These are phyloP conservation scores for Mustelus asterias DNA, from an alignment of 2,113 vertebrate genomes.

Conservation along the genomic window DNA sequence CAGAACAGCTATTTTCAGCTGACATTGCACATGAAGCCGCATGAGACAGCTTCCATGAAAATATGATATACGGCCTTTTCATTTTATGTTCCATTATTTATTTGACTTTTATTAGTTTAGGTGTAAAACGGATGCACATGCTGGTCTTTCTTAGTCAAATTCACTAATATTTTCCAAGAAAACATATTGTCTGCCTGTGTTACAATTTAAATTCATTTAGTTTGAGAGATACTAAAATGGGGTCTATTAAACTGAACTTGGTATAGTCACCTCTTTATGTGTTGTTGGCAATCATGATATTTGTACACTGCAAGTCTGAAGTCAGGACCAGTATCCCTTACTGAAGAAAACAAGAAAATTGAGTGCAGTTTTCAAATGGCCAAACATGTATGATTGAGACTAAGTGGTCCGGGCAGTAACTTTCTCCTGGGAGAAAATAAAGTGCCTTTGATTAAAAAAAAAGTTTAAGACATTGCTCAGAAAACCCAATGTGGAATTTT, in stretches of 20 bases:
- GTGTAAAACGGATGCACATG: not conserved
- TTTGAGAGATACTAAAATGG: not conserved
- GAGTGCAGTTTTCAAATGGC: not conserved
- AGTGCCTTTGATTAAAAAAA: not conserved
- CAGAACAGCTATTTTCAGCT: constrained; percentile 20
- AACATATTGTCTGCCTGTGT: not conserved
- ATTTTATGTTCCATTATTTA: not conserved
- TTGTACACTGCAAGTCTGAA: not conserved
- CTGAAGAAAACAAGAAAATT: not conserved
- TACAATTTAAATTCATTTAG: not conserved
- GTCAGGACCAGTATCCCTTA: not conserved
- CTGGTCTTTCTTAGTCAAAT: not conserved
- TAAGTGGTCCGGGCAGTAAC: not conserved
- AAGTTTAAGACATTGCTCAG: not conserved
- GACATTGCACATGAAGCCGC: not conserved
- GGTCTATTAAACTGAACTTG: not conserved
- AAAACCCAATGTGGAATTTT: not conserved
- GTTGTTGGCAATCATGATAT: not conserved
- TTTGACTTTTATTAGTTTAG: not conserved
- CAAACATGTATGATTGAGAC: not conserved
- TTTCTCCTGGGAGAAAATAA: not conserved
- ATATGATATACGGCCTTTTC: not conserved
- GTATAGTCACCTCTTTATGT: not conserved
- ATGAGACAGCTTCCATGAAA: not conserved
- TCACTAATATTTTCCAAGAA: not conserved